Evolutionary conservation across 2,888 invertebrate species (phyloP).

Genomic region (Octonoba sinensis): DNA sequence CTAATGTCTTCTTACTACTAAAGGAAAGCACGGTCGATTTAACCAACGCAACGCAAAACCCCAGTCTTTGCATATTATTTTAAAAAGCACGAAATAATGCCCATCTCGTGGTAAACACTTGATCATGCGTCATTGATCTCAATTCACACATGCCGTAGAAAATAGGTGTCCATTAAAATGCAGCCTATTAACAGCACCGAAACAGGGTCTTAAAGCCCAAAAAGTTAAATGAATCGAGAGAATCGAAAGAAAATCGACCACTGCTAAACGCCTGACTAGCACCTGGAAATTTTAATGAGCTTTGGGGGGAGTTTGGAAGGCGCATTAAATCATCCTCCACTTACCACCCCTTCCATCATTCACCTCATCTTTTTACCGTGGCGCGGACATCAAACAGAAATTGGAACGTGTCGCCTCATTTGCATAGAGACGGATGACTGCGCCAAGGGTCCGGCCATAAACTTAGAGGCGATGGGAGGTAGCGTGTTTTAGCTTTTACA

Average conservation of each 20-base stretch:
- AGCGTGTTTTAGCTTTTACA: too few relatives aligned
- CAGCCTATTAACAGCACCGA: constrained; percentile 31
- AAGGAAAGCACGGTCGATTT: too few relatives aligned
- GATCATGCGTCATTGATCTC: too few relatives aligned
- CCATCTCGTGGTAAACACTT: too few relatives aligned
- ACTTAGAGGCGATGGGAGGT: background rate
- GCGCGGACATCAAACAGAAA: constrained; percentile 31
- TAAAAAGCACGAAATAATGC: too few relatives aligned
- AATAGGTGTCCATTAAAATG: constrained; percentile 43
- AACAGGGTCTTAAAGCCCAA: background rate
- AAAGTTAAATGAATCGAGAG: constrained; percentile 54
- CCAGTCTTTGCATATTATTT: too few relatives aligned
- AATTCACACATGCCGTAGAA: background rate
- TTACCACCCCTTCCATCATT: constrained; percentile 17
- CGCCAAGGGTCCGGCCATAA: constrained; percentile 17
- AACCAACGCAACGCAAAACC: too few relatives aligned
- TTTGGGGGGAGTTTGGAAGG: constrained; percentile 16
- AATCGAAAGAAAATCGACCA: constrained; percentile 58
- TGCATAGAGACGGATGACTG: constrained; percentile 37
- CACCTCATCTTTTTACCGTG: constrained; percentile 39
- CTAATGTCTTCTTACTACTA: too few relatives aligned
- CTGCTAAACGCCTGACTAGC: constrained; percentile 29
- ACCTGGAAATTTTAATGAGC: constrained; percentile 43
- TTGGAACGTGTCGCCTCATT: constrained; percentile 42
- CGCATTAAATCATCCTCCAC: constrained; percentile 38